Conservation (phyloP, 2,113 vertebrate species). For the Gracilinanus agilis region DNA sequence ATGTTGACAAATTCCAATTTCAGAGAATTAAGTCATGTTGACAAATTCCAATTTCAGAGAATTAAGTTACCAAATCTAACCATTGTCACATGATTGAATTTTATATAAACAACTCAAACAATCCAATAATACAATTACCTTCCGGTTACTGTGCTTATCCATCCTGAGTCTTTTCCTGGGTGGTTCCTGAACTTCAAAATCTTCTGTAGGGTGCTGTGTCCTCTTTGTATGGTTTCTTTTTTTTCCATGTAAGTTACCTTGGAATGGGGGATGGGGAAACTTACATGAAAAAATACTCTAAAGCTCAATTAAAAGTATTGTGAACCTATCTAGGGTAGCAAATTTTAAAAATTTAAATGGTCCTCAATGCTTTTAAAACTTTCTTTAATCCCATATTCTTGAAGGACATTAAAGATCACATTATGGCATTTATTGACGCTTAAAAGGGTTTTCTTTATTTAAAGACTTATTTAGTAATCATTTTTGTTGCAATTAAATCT, state of each 20-base stretch:
- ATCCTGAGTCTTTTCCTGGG: constrained; percentile 87
- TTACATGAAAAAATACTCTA: constrained; percentile 80
- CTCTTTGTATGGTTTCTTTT: constrained; percentile 87
- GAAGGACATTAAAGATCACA: background rate
- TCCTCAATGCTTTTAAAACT: background rate
- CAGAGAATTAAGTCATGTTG: background rate
- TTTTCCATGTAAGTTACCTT: constrained; percentile 87
- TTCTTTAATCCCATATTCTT: constrained; percentile 6
- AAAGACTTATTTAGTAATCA: background rate
- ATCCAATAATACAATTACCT: constrained; percentile 81
- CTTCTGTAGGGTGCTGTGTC: constrained; percentile 83
- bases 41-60: background rate
- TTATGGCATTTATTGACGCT: background rate
- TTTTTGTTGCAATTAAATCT: background rate
- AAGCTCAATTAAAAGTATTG: constrained; percentile 70
- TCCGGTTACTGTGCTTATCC: constrained; percentile 86
- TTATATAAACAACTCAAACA: constrained; percentile 69
- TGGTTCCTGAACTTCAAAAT: constrained; percentile 80
- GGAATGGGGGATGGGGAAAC: constrained; percentile 79
- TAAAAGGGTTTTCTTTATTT: background rate
- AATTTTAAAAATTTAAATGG: background rate
- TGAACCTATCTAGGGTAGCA: constrained; percentile 46
- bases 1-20: background rate
- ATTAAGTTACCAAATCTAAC: constrained; percentile 78
- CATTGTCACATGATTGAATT: constrained; percentile 60